Base-by-base conservation (phyloP, 1,140 invertebrate species). In the Stratiolaelaps scimitus region DNA sequence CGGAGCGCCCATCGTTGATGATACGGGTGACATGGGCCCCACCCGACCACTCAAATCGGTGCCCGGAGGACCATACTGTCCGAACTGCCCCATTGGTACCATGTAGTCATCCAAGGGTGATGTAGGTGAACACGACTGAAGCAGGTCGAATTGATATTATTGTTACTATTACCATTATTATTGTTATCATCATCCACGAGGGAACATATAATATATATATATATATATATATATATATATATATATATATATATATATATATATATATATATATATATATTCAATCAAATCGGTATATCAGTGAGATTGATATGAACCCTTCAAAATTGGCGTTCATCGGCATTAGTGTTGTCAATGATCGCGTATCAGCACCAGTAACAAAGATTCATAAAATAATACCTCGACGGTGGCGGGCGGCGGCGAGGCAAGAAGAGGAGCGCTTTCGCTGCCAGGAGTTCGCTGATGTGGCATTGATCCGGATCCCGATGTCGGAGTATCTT, bases 41-140 rank as follows among this genome's bases (percentile, higher is more conserved):
- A 26, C 26, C 26, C 34, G 53, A 26, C 15, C 26, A 17, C 2
- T 26, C 34, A 34, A 26, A 29, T 60, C 53, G 17, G 26, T 60
- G 26, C 23, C 26, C 15, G 53, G 53, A 23, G 53, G 15, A 15
- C 15, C 34, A 26, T 60, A 60, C 34, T 40, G 34, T 10, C 34
- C 53, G 53, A 29, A 60, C 34, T 60, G 53, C 17, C 53, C 53
- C 53, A 60, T 60, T 60, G 53, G 53, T 29, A 60, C 34, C 53
- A 60, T 60, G 23, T 60, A 60, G 53, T 60, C 53, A 23, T 60
- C 53, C 23, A 60, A 60, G 2, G 53, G 53, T 34, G 53, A 60
- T 34, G 53, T 60, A 26, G 53, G 53, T 29, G 53, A 40, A 10
- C 10, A 19, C 34, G 53, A 26, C 53, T 60, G 53, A 23, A 60